Base-by-base conservation (phyloP, 2,888 invertebrate genomes). In the Cerastoderma edule region DNA sequence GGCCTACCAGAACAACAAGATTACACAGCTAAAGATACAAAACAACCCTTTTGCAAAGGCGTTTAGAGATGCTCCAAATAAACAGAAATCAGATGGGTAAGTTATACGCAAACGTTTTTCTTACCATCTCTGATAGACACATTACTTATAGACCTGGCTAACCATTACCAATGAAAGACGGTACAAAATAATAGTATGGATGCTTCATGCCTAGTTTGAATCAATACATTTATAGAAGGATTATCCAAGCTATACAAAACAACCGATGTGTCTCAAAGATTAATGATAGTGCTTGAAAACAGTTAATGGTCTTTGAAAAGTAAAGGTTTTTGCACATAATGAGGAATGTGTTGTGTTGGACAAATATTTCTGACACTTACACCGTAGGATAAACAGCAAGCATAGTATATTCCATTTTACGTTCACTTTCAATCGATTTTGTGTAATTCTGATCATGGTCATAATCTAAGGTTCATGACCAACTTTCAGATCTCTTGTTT, bases 41-140 rank as follows among this genome's bases (percentile, higher is more conserved):
- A 85, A 85, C 78, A 88, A 88, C 65, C 88, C 88, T 2, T 88
- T 88, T 68, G 88, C 88, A 3, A 88, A 87, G 72, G 87, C 87
- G 0, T 88, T 88, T 70, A 53, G 87, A 5, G 86, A 86, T 30
- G 69, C 56, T 6, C 64, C 46, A 8, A 19, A 53, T 32, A 65
- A 44, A 57, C 57, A 57, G 33, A 57, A 57, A n/a, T 19, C 33
- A 4, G 57, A 57, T 1, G 57, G 57, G 57, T 57, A 19, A 57
- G 57, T 30, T 3, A 24, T 13, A 8, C 8, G 16, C 16, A 39
- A 39, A 13, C 16, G 39, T 39, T 8, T 39, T 16, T 13, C 16
- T 13, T 39, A 8, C 8, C 39, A 16, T 8, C 39, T 39, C 39
- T 8, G 10, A 8, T 39, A 13, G 8, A 16, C 39, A 39, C 39